These are phyloP conservation scores for Rhimphoctona megacephalus DNA, from an alignment of 2,888 invertebrate species.

Conservation along the genomic window DNA sequence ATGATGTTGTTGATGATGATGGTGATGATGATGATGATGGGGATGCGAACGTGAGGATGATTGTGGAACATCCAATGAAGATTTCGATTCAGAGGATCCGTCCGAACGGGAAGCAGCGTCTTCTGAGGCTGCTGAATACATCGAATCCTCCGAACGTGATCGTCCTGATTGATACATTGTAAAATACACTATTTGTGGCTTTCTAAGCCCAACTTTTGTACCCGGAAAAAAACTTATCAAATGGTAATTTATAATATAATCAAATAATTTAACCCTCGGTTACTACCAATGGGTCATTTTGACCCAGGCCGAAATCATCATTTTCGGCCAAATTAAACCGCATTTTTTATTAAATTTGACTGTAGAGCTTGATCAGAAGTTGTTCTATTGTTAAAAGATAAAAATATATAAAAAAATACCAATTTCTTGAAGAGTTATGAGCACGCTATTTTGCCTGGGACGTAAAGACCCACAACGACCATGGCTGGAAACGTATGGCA, in stretches of 20 bases:
- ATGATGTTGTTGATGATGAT: conserved; percentile 72
- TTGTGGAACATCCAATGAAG: conserved; percentile 86
- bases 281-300: not conserved
- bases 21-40: conserved; percentile 73
- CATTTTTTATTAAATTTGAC: too few relatives aligned
- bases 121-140: conserved; percentile 89
- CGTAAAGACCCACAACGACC: not conserved
- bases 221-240: not conserved
- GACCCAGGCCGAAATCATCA: not conserved
- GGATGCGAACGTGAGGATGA: conserved; percentile 78
- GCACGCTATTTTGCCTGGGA: not conserved
- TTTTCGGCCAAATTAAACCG: not conserved
- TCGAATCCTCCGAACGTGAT: conserved; percentile 93
- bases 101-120: conserved; percentile 89
- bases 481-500: too few relatives aligned
- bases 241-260: not conserved
- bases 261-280: not conserved
- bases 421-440: too few relatives aligned
- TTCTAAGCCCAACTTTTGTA: not conserved
- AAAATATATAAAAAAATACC: too few relatives aligned
- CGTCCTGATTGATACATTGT: conserved; percentile 74
- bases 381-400: too few relatives aligned
- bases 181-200: not conserved
- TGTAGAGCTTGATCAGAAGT: too few relatives aligned
- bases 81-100: conserved; percentile 90